Percentiles rank a stretch among this genome's conserved stretches.
Conservation (phyloP, 1,140 invertebrate species). For the Anastrepha ludens region DNA sequence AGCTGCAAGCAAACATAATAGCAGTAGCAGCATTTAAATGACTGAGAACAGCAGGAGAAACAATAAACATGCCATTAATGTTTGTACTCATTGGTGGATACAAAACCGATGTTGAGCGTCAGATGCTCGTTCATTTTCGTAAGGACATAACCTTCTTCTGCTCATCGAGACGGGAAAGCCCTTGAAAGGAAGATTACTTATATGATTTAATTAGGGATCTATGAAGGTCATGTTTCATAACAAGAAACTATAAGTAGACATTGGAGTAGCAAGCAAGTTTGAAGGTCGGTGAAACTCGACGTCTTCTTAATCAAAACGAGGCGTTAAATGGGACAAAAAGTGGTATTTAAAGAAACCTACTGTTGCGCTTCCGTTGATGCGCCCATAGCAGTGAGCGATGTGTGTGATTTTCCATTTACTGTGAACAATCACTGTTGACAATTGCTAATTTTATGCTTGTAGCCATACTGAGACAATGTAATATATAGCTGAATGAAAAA, state of each 20-base stretch:
- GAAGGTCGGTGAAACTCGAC: constrained; percentile 21
- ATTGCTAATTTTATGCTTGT: no score
- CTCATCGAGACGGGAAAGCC: not conserved
- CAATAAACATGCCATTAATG: constrained; percentile 22
- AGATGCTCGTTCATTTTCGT: not conserved
- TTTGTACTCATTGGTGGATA: not conserved
- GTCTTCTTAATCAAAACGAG: not conserved
- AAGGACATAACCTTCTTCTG: not conserved
- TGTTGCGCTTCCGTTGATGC: not conserved
- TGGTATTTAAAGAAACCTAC: no score
- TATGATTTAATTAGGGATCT: not conserved
- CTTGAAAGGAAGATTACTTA: not conserved
- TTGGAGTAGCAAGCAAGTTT: no score
- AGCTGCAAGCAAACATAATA: not conserved
- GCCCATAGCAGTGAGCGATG: no score
- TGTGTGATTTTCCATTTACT: no score
- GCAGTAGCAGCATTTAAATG: constrained; percentile 42
- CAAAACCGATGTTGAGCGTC: not conserved
- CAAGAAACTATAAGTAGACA: not conserved
- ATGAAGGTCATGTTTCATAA: not conserved
- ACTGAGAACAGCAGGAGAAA: constrained; percentile 55
- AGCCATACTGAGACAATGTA: no score
- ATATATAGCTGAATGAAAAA: no score
- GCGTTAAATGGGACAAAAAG: not conserved
- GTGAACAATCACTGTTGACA: no score